Evolutionary conservation across 2,113 vertebrate genomes (phyloP), one percentile per base, ranked within the genome.

Genomic region (Hyaena hyaena): DNA sequence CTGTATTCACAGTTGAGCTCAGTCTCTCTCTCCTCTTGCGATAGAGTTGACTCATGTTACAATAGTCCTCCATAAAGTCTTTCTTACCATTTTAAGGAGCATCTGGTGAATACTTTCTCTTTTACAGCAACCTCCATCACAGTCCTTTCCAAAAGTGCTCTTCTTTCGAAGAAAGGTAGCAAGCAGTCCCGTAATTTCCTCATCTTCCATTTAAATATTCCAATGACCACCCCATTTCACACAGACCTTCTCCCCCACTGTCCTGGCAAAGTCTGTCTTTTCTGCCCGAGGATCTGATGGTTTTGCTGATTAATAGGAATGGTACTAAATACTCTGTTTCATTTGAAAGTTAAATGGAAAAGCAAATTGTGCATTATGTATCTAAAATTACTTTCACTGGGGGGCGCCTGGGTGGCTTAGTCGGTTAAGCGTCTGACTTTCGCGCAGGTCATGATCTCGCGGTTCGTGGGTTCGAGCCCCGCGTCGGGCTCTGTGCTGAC

Each of bases 281-380:
- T 86, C 61, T 93, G 77, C 86, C 26, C 11, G 12, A 93, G 24
- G 26, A 81, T 16, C 55, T 61, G 48, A 88, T 74, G 28, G 35
- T 77, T 90, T 94, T 87, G 63, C 93, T 96, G 93, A 97, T 97
- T 95, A 90, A 92, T 71, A 65, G 3, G 23, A 97, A 95, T 58
- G 74, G 45, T 58, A 68, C 69, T 90, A 88, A 96, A 90, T 73
- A 96, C 65, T 45, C 35, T 73, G 61, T 95, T 98, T 97, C 95
- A 81, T 97, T 95, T 87, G 80, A 66, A 97, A 96, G 96, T 95
- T 88, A 96, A 97, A 28, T 76, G 90, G 98, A 96, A 90, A 97
- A 96, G 89, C 96, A 97, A 98, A 95, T 65, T 65, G 90, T 92
- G 65, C 65, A 96, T 35, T 94, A 94, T 98, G 90, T 97, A 91